Evolutionary conservation across 2,888 invertebrate genomes (phyloP).

Genomic region (Hirtodrosophila duncani): DNA sequence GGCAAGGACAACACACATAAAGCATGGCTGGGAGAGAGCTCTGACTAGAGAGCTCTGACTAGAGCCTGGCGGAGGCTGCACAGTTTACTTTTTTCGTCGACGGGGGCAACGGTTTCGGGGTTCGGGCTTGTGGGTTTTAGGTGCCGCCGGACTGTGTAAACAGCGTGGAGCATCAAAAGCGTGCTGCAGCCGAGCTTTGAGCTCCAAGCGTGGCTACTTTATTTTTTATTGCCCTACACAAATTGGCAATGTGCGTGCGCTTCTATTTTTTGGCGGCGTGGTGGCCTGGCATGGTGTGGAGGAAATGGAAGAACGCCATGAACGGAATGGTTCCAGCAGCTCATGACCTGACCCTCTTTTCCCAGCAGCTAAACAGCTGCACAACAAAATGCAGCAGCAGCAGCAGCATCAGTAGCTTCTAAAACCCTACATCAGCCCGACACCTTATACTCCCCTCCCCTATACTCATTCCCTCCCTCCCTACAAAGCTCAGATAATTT

Average conservation of each 20-base stretch:
- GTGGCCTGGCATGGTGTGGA: too few species aligned
- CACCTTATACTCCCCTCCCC: not conserved
- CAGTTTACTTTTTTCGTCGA: slow-evolving; percentile 54
- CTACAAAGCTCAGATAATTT: slow-evolving; percentile 63
- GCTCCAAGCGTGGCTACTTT: slow-evolving; percentile 40
- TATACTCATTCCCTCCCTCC: slow-evolving; percentile 6
- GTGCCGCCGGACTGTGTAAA: slow-evolving; percentile 57
- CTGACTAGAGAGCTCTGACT: slow-evolving; percentile 22
- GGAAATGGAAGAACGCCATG: too few species aligned
- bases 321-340: not conserved
- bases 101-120: too few species aligned
- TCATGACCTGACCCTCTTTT: slow-evolving; percentile 61
- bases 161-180: slow-evolving; percentile 41
- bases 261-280: too few species aligned
- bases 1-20: slow-evolving; percentile 67
- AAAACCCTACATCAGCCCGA: not conserved
- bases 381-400: slow-evolving; percentile 47
- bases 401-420: not conserved
- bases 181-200: slow-evolving; percentile 24
- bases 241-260: slow-evolving; percentile 69
- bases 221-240: slow-evolving; percentile 56
- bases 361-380: slow-evolving; percentile 63
- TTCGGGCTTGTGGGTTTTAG: slow-evolving; percentile 40
- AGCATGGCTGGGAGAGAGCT: slow-evolving; percentile 34
- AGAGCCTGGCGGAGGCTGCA: slow-evolving; percentile 13